A percentile compares a stretch with the other conserved stretches of the same genome.
These are phyloP conservation scores for Clusia tigrina DNA, from an alignment of 2,888 invertebrate species.

Conservation along the genomic window DNA sequence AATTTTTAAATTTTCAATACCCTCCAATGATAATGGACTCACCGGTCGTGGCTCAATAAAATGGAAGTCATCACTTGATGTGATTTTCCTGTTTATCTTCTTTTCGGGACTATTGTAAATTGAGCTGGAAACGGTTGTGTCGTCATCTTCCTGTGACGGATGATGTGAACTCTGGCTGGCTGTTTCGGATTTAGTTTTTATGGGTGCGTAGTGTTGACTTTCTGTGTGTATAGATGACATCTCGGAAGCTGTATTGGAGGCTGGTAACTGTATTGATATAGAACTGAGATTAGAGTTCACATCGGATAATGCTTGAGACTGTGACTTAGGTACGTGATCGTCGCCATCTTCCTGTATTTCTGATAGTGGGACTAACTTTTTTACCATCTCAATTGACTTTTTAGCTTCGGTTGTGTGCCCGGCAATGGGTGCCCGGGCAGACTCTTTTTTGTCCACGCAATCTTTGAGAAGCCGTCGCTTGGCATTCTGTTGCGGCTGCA, in stretches of 20 bases:
- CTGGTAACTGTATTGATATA: constrained; percentile 43
- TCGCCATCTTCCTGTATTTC: constrained; percentile 9
- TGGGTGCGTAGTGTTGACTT: background rate
- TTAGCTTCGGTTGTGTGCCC: constrained; percentile 16
- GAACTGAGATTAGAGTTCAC: constrained; percentile 49
- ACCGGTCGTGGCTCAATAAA: constrained; percentile 32
- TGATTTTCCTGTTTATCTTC: constrained; percentile 13
- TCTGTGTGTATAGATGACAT: constrained; percentile 41
- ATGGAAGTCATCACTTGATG: constrained; percentile 19
- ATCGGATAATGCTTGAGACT: constrained; percentile 41
- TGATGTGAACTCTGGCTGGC: background rate
- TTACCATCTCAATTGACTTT: background rate
- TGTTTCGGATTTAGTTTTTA: background rate
- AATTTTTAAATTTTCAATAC: constrained; percentile 44
- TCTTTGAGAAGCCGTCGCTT: constrained; percentile 28
- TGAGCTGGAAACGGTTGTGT: constrained; percentile 50
- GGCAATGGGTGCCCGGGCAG: constrained; percentile 9
- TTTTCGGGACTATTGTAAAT: constrained; percentile 50
- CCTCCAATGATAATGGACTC: constrained; percentile 49
- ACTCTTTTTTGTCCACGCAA: background rate
- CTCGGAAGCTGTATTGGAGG: constrained; percentile 45
- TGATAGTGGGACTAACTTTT: background rate
- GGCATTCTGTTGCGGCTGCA: constrained; percentile 23
- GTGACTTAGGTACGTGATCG: constrained; percentile 20
- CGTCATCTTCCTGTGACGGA: constrained; percentile 38